Evolutionary conservation across 1,140 invertebrate species (phyloP), one percentile per base, ranked within the genome.

Genomic region (Anastrepha ludens): DNA sequence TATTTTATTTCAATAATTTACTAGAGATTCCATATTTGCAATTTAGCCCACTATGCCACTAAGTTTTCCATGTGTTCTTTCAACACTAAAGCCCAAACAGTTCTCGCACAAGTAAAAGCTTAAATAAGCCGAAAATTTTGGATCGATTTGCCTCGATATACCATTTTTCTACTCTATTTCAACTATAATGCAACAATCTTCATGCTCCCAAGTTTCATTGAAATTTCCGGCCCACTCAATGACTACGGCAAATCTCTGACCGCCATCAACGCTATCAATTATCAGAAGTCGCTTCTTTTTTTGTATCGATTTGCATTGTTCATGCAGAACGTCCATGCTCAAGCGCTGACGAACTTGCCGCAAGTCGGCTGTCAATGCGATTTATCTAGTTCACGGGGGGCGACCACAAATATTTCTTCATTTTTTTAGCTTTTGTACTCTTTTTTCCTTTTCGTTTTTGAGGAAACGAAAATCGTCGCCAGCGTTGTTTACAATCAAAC

Each of bases 381-480:
- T 58, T 81, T 81, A 81, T 81, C 74, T 81, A 81, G 74, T 81
- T 81, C 74, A 81, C 74, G 74, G 44, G 47, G 47, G 74, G 74
- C 47, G 47, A 55, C 17, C n/a, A 55, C 47, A 81, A 81, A 81
- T 81, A 81, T 81, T 50, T 81, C 29, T 67, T 8, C 29, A 67
- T 81, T 20, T 47, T 78, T 78, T n/a, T 55, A 74, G 6, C 9
- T 15, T 47, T 44, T 15, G 15, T 2, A 20, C 44, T 81, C 20
- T 0, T 2, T 20, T 81, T 55, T 55, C 55, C 55, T 2, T 9
- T 29, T 11, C 47, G 9, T 17, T 44, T 78, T 81, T 81, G 9
- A 81, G 47, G 20, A 55, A 81, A 81, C 44, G n/a, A 81, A 81
- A 81, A 81, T 81, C 17, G 47, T 55, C 74, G 47, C 41, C 47